Evolutionary conservation across 2,797 vertebrate genomes (phyloP), one percentile per base, ranked within the genome.

Genomic region (Siniperca obscura): DNA sequence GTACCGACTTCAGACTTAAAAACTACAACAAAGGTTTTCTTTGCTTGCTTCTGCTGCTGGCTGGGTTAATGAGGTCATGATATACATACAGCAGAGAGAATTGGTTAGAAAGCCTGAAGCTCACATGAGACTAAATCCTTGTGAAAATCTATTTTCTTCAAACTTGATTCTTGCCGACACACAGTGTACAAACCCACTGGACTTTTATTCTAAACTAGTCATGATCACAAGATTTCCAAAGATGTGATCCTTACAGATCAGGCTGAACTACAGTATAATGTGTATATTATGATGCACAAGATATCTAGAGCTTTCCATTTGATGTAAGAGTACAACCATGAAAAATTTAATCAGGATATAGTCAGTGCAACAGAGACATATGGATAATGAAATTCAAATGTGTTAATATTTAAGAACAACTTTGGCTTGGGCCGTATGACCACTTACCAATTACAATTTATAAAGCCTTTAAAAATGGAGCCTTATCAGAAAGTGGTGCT

Each of bases 91-190:
- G 71, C 66, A 44, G 22, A 75, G 60, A 30, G 44, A 55, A 71
- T 12, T 16, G 27, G 7, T 61, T 64, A 60, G 2, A n/a, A 60
- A 17, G 30, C 56, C 44, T 38, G 53, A 44, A 53, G 30, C 64
- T 64, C 65, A 65, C 44, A 78, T 52, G 62, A 62, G 19, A 34
- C 70, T 16, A 60, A 67, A 68, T 17, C 25, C 7, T 34, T 10
- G 14, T 12, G 48, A 22, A 44, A 71, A 66, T 67, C 38, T 17
- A 7, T 77, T 61, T 38, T 55, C 57, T 57, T 52, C n/a, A 19
- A 2, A 12, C 2, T 27, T 30, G 30, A 30, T 30, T 30, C 30
- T 30, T 30, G 30, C 30, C 30, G 3, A 30, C 38, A 16, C 9
- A 25, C 7, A 16, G 19, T 14, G 19, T 19, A 9, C 44, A n/a